Evolutionary conservation across 2,113 vertebrate genomes (phyloP), one percentile per base, ranked within the genome.

Genomic region (Eretmochelys imbricata): DNA sequence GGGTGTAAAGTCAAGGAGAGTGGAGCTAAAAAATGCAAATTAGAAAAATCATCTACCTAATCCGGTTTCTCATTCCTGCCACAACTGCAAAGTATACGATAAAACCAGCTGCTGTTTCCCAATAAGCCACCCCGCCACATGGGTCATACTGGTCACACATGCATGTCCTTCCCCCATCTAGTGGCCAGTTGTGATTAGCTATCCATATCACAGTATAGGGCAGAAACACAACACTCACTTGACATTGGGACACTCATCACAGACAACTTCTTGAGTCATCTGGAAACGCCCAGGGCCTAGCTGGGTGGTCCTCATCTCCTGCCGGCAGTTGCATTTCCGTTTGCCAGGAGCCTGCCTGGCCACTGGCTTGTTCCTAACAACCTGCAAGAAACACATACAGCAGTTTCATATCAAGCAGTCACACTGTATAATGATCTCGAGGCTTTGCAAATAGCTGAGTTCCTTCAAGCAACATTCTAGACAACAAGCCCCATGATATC

Each of bases 261-360:
- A 99, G 96, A 99, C 99, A 81, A 99, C 99, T 98, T 99, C 99
- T 96, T 99, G 99, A 7, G 99, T 99, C 99, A 99, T 99, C 96
- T 99, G 99, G 98, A 99, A 99, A 80, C 99, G 99, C 1, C 99
- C 99, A 0, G 99, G 99, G n/a, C 99, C 99, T 55, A 99, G 97
- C 97, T 99, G 99, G 3, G 99, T 99, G 29, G 99, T 99, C 96
- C 99, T 99, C 99, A 99, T 99, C 97, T 99, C 99, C 93, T 99
- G 99, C 46, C 99, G 98, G 96, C 99, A 99, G 96, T 99, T 99
- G 96, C 99, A 99, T 98, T 99, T 99, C 96, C 99, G 98, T 92
- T 99, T 99, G 81, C 99, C 99, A 42, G 99, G 99, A 3, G 99
- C 99, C 96, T 99, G 99, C 98, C 99, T 99, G 20, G 99, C 99